These are phyloP conservation scores for Aleiodes sp. DNA, from an alignment of 1,140 invertebrate genomes.

Conservation along the genomic window DNA sequence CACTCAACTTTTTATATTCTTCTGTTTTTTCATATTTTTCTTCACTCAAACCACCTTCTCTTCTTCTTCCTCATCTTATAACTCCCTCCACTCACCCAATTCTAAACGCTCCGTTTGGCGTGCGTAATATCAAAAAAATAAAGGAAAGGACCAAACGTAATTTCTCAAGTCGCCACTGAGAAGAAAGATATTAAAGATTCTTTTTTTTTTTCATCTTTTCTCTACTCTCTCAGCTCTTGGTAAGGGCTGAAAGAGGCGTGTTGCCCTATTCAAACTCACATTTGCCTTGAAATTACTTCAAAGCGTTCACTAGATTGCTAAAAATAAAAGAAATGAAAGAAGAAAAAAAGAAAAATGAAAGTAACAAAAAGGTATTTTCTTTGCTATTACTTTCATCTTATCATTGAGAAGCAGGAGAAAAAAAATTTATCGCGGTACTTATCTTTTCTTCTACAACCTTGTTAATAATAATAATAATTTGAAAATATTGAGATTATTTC, in stretches of 20 bases:
- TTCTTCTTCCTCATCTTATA: not conserved
- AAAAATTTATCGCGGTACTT: too few species aligned
- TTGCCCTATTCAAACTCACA: constrained; percentile 18
- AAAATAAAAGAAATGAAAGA: not conserved
- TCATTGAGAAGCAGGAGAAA: too few species aligned
- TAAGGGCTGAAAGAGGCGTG: not conserved
- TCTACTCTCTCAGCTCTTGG: not conserved
- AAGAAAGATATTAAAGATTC: constrained; percentile 12
- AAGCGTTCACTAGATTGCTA: constrained; percentile 6
- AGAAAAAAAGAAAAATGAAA: not conserved
- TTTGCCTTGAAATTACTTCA: constrained; percentile 9
- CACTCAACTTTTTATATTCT: constrained; percentile 22
- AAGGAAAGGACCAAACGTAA: constrained; percentile 1
- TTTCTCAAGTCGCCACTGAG: constrained; percentile 9
- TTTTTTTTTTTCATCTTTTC: not conserved
- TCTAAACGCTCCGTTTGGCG: not conserved
- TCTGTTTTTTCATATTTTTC: constrained; percentile 3
- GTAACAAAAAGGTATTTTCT: not conserved
- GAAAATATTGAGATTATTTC: too few species aligned
- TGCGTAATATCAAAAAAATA: constrained; percentile 17
- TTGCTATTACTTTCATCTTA: too few species aligned
- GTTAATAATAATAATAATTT: too few species aligned
- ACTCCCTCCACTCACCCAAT: not conserved
- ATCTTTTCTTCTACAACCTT: too few species aligned
- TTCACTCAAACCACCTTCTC: not conserved